Base-by-base conservation (phyloP, 2,888 invertebrate genomes). In the Pristionchus fissidentatus region DNA sequence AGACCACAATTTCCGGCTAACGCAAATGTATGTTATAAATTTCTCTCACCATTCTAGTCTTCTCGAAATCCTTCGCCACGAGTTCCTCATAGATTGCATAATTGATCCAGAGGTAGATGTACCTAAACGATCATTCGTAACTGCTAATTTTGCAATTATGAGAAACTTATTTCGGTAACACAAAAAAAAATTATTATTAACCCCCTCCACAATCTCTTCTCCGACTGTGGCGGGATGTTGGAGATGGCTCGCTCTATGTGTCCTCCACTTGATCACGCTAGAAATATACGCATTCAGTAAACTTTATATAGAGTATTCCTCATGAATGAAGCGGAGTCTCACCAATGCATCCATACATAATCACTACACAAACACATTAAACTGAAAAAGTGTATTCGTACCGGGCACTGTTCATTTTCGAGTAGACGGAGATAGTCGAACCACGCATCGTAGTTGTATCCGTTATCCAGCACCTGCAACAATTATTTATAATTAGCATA, bases 381-480 rank as follows among this genome's bases (percentile, higher is more conserved):
- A n/a, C n/a, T n/a, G n/a, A n/a, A n/a, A n/a, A n/a, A n/a, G n/a
- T n/a, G n/a, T n/a, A n/a, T n/a, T n/a, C 49, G 46, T 19, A 81
- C 80, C 80, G 80, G 80, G 22, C 62, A 62, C 60, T 93, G 92
- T 88, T 95, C 94, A 92, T 95, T 96, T 94, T 99, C 98, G 85
- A 99, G 95, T 55, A 99, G 94, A 89, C 97, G 95, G 78, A 99
- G 94, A 92, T 97, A 98, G 93, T 99, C 98, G 94, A 99, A 99
- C 99, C 99, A 99, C 3, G 97, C 97, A 94, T 99, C 99, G 93
- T 99, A 99, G 93, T 99, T 98, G 84, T 96, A 96, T 0, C 98
- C 96, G 94, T 98, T 98, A 86, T 95, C 95, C 89, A 96, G 95
- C 13, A 99, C 96, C 94, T 97, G 97, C 94, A 22, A 5, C 60